A percentile compares a stretch with the other conserved stretches of the same genome.
These are phyloP conservation scores for Antennarius striatus DNA, from an alignment of 2,113 vertebrate species.

Conservation along the genomic window DNA sequence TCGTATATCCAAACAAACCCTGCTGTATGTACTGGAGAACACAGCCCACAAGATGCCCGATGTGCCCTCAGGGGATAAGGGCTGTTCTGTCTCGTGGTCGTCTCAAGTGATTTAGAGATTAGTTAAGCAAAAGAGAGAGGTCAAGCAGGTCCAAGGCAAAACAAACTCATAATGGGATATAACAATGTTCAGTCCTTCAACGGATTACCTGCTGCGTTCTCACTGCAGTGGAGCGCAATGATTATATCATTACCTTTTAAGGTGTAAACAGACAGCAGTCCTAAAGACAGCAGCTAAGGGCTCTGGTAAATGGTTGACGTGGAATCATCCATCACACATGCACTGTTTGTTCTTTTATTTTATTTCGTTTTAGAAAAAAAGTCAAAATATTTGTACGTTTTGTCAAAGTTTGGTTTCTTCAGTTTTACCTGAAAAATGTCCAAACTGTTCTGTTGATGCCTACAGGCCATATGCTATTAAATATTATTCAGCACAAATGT, in stretches of 20 bases:
- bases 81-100: slow-evolving; percentile 19
- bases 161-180: slow-evolving; percentile 42
- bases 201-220: slow-evolving; percentile 35
- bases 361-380: slow-evolving; percentile 2
- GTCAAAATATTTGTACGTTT: too few relatives aligned
- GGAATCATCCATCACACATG: slow-evolving; percentile 3
- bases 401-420: too few relatives aligned
- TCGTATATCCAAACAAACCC: background rate
- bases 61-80: slow-evolving; percentile 9
- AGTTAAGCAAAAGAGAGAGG: slow-evolving; percentile 33
- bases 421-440: slow-evolving; percentile 2
- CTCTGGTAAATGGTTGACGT: background rate
- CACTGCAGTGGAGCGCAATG: background rate
- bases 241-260: slow-evolving; percentile 9
- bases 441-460: slow-evolving; percentile 17
- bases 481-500: too few relatives aligned
- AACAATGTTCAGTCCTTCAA: slow-evolving; percentile 45
- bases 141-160: slow-evolving; percentile 52
- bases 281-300: slow-evolving; percentile 8
- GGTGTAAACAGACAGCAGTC: slow-evolving; percentile 22
- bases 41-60: background rate
- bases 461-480: background rate
- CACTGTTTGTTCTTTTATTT: background rate
- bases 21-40: background rate
- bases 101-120: slow-evolving; percentile 57